These are phyloP conservation scores for Eulemur mongoz DNA, from an alignment of 2,797 vertebrate species.

Conservation along the genomic window DNA sequence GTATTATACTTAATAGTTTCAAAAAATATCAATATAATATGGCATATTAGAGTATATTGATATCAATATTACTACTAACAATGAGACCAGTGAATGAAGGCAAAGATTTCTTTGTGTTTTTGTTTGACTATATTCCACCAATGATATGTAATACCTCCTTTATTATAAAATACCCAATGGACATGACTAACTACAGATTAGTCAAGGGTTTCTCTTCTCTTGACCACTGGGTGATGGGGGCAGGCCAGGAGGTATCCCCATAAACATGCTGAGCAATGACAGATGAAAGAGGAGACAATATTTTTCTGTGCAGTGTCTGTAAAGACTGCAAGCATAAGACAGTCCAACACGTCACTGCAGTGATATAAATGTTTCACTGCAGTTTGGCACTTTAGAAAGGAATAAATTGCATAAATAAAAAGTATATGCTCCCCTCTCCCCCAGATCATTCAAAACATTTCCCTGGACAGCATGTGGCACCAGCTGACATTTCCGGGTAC, in stretches of 20 bases:
- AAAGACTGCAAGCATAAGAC: neutral
- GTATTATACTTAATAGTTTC: neutral
- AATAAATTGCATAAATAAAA: conserved; percentile 22
- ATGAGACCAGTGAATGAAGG: neutral
- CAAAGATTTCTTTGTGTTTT: neutral
- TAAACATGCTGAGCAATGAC: neutral
- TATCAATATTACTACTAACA: neutral
- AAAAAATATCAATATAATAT: neutral
- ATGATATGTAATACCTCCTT: neutral
- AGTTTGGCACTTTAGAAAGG: conserved; percentile 27
- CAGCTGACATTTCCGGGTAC: conserved; percentile 33
- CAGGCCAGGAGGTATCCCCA: neutral
- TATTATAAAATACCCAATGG: neutral
- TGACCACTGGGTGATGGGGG: neutral
- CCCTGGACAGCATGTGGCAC: neutral
- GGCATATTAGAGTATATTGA: neutral
- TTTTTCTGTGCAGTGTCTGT: conserved; percentile 6
- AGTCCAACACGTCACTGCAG: neutral
- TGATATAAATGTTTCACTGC: neutral
- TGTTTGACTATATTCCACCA: neutral
- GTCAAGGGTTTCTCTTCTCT: neutral
- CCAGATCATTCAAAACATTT: neutral
- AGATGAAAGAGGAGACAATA: neutral
- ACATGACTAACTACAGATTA: neutral
- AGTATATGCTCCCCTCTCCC: neutral